Base-by-base conservation (phyloP, 1,140 invertebrate species). In the Habropoda laboriosa region DNA sequence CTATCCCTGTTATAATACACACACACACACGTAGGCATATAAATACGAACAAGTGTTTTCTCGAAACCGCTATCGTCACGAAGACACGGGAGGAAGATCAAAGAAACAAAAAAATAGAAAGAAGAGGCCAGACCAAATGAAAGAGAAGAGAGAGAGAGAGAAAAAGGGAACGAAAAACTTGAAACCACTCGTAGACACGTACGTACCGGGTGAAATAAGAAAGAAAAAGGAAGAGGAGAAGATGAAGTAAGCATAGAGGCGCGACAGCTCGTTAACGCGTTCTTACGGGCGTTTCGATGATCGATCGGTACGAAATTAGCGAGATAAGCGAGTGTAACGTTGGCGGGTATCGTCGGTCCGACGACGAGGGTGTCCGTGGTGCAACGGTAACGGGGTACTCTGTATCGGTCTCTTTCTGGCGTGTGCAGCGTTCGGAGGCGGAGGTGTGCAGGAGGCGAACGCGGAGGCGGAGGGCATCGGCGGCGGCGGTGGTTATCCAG, bases 401-500 rank as follows among this genome's bases (percentile, higher is more conserved):
- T 45, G 2, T 35, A 57, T 45, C 7, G 12, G 16, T 30, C 24
- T 66, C 40, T 66, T n/a, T 66, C 27, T 30, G 12, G 7, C 24
- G 7, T 30, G 13, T 4, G 0, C 7, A 1, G 30, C 45, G 13
- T 51, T 40, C 58, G 53, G 81, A 42, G 38, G 76, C n/a, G 70
- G 76, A 74, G 85, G 68, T 74, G 86, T 68, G 88, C 75, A 83
- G 82, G 81, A 38, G 77, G 63, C 21, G 70, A 72, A 61, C 45
- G 64, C 40, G 27, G 72, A 47, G 58, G 73, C 61, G 42, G 79
- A 63, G 53, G 70, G 77, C 58, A 70, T 80, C 75, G 73, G 45
- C 61, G 82, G 58, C 58, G 80, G 86, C 87, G 87, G 87, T 89
- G 92, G 92, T 93, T 92, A 93, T 92, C 92, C 92, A 90, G 91